Conservation (phyloP, 2,113 vertebrate genomes). For the Bubo bubo region DNA sequence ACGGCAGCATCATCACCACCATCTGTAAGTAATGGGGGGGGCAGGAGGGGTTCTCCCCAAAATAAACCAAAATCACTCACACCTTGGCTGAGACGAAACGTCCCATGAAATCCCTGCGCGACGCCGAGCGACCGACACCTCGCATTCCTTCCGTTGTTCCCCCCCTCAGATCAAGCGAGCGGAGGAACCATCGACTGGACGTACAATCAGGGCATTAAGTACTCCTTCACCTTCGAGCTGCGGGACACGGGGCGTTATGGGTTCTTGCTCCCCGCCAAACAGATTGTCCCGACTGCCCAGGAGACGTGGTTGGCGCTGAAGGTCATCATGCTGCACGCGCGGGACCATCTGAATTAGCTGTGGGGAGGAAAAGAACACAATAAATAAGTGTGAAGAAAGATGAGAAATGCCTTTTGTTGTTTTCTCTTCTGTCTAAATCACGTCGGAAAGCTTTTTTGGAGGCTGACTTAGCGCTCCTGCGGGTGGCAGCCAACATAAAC, state of each 20-base stretch:
- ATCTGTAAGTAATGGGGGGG: slow-evolving; percentile 84
- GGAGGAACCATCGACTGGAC: slow-evolving; percentile 90
- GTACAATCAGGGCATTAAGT: slow-evolving; percentile 89
- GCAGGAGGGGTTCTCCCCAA: not conserved
- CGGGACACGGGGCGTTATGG: slow-evolving; percentile 88
- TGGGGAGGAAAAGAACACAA: accelerated
- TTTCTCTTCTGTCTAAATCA: accelerated
- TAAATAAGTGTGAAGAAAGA: not conserved
- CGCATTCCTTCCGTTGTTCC: accelerated
- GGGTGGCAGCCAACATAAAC: not conserved
- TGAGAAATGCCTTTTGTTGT: not conserved
- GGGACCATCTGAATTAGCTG: not conserved
- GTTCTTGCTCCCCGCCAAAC: slow-evolving; percentile 87
- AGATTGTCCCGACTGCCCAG: slow-evolving; percentile 88
- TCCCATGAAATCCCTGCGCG: no score
- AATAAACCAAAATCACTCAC: not conserved
- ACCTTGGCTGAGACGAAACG: accelerated
- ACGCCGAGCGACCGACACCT: no score
- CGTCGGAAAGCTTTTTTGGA: accelerated
- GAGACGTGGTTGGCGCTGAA: slow-evolving; percentile 91
- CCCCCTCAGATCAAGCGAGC: slow-evolving; percentile 83
- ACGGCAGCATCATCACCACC: slow-evolving; percentile 87
- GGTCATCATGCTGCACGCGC: slow-evolving; percentile 83
- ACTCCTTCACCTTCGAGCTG: slow-evolving; percentile 93
- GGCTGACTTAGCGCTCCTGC: accelerated